Percentiles rank a stretch among this genome's conserved stretches.
phyloP scores from a whole-genome alignment of 2,113 vertebrate species.

The Zosterops borbonicus region DNA sequence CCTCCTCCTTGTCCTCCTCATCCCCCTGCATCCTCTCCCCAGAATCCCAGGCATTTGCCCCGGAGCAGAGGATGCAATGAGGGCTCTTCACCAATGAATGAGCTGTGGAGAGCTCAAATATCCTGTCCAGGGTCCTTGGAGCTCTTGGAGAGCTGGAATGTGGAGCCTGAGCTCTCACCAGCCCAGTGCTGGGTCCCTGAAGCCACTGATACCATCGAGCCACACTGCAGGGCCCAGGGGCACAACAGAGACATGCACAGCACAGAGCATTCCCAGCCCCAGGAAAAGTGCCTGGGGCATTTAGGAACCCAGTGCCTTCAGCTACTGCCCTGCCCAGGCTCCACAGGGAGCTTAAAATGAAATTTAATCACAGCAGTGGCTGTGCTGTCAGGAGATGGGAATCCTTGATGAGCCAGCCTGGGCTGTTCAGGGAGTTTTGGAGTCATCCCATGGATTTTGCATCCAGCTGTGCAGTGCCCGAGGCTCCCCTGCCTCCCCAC shows the following conservation, averaged over 20 bases:
- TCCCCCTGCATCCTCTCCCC: background rate
- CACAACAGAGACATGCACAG: rapidly evolving
- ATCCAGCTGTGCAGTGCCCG: background rate
- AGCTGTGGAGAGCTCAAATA: background rate
- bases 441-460: background rate
- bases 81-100: background rate
- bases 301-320: background rate
- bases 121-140: background rate
- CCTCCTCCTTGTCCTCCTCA: background rate
- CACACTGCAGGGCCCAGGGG: background rate
- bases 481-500: background rate
- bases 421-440: background rate
- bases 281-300: background rate
- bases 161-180: background rate
- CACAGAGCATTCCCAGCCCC: background rate
- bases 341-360: background rate
- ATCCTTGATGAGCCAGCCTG: background rate
- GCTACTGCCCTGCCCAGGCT: background rate
- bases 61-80: background rate
- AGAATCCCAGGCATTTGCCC: background rate
- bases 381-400: background rate
- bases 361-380: background rate
- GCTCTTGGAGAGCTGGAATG: background rate
- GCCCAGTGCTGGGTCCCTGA: background rate
- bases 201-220: no score